Conservation (phyloP, 2,888 invertebrate species). For the Platycnemis pennipes region DNA sequence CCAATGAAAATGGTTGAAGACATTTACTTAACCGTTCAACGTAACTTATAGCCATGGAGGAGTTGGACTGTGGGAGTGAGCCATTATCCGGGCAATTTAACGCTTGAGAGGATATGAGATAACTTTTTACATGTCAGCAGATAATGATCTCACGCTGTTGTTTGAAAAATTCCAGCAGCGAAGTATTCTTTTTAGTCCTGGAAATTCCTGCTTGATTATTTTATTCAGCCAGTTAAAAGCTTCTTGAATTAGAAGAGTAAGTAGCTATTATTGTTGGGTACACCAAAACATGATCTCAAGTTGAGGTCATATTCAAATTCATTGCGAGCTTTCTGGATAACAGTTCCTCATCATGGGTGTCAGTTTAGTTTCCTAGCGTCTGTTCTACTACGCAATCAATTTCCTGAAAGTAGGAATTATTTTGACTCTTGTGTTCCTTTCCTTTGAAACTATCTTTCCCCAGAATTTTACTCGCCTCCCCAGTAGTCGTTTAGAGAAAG, state of each 20-base stretch:
- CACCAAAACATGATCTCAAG: too few relatives aligned
- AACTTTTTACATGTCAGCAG: not conserved
- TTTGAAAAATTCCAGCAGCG: not conserved
- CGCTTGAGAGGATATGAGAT: not conserved
- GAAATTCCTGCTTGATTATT: not conserved
- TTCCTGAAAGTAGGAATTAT: not conserved
- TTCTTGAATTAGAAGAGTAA: too few relatives aligned
- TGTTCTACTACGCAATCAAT: not conserved
- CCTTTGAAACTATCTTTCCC: not conserved
- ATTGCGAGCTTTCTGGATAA: not conserved
- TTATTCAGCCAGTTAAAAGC: not conserved
- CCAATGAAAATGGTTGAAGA: conserved; percentile 3
- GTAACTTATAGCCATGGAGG: not conserved
- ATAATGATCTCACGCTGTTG: not conserved
- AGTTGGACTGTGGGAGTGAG: not conserved
- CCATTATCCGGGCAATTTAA: conserved; percentile 19
- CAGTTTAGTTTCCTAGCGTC: not conserved
- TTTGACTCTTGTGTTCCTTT: not conserved
- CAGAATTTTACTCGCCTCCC: not conserved
- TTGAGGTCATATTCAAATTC: too few relatives aligned
- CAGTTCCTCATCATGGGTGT: not conserved
- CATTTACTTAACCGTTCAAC: conserved; percentile 1
- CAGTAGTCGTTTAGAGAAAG: not conserved
- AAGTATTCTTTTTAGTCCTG: not conserved
- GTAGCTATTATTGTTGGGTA: too few relatives aligned